Evolutionary conservation across 2,888 invertebrate species (phyloP).

Genomic region (Hypercompe scribonia): DNA sequence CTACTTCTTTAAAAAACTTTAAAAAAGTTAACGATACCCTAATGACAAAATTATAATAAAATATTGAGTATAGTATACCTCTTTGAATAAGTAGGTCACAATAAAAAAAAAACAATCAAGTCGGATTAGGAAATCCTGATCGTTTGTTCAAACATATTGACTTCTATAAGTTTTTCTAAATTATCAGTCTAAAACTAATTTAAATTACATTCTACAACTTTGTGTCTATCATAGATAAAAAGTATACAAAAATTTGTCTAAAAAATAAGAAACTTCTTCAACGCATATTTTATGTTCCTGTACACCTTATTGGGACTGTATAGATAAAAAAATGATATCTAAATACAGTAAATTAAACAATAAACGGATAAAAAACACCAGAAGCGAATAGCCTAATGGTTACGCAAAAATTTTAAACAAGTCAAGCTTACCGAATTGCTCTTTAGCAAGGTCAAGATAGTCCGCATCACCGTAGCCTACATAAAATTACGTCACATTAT

Average conservation of each 20-base stretch:
- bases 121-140: too few species aligned
- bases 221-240: background rate
- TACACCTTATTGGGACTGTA: too few species aligned
- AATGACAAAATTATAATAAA: too few species aligned
- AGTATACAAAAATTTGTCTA: background rate
- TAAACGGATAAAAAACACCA: background rate
- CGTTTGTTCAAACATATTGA: too few species aligned
- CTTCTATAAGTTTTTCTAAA: too few species aligned
- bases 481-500: conserved; percentile 13
- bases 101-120: background rate
- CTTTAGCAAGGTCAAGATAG: conserved; percentile 15
- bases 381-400: conserved; percentile 2
- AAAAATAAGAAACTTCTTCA: background rate
- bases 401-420: conserved; percentile 8
- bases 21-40: too few species aligned
- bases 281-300: background rate
- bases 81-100: background rate
- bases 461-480: conserved; percentile 12
- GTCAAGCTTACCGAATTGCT: conserved; percentile 13
- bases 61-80: background rate
- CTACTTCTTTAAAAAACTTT: background rate
- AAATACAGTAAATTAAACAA: background rate
- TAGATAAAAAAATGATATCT: too few species aligned
- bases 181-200: too few species aligned
- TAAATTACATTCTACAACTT: background rate